Conservation (phyloP, 2,797 vertebrate genomes). For the Eutrigla gurnardus region DNA sequence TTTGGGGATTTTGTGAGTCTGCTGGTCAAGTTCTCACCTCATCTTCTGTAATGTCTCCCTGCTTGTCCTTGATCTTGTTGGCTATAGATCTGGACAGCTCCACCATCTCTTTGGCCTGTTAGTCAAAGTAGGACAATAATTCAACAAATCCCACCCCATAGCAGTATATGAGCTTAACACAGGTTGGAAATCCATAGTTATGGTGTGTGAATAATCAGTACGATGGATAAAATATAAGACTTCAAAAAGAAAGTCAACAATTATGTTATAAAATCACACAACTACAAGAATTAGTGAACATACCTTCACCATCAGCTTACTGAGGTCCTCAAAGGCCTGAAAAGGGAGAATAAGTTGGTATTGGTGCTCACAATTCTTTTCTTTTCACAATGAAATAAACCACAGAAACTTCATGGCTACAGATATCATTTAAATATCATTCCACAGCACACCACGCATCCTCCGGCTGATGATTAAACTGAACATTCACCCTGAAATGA, state of each 20-base stretch:
- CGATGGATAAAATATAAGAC: not conserved
- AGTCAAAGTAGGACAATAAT: constrained; percentile 45
- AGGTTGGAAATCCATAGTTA: not conserved
- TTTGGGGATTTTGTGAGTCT: not conserved
- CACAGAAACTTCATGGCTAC: constrained; percentile 41
- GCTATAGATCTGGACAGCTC: constrained; percentile 97
- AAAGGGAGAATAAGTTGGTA: constrained; percentile 40
- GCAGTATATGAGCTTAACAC: not conserved
- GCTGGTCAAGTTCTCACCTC: constrained; percentile 84
- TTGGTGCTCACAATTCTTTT: constrained; percentile 17
- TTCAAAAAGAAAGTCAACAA: not conserved
- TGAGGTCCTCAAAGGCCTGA: constrained; percentile 99
- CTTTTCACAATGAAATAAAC: constrained; percentile 40
- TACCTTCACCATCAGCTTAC: constrained; percentile 99
- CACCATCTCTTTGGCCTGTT: constrained; percentile 99
- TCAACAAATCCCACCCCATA: not conserved
- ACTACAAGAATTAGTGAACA: not conserved
- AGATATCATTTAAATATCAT: constrained; percentile 38
- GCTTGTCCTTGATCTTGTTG: constrained; percentile 99
- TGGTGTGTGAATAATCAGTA: not conserved
- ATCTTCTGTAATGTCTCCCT: constrained; percentile 97
- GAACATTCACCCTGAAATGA: not conserved
- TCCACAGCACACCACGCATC: constrained; percentile 21
- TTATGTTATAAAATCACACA: not conserved
- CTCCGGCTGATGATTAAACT: constrained; percentile 3